These are phyloP conservation scores for Drosophila gunungcola DNA, from an alignment of 1,140 invertebrate species.

Conservation along the genomic window DNA sequence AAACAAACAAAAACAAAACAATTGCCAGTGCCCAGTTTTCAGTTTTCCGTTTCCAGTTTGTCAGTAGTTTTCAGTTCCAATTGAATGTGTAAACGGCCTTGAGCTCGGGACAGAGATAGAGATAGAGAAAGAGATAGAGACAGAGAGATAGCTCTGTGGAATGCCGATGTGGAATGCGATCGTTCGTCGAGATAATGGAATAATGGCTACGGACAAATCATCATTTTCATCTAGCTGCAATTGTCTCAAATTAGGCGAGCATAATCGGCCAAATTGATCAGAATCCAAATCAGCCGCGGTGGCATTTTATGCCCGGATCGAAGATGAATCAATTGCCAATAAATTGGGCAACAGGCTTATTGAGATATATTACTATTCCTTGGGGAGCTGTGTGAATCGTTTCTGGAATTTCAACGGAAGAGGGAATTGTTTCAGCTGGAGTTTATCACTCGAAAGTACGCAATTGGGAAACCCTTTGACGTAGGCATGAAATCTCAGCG, in stretches of 20 bases:
- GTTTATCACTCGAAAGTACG: background rate
- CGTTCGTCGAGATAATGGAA: slow-evolving; percentile 32
- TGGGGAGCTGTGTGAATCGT: too few species aligned
- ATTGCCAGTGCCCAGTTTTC: slow-evolving; percentile 19
- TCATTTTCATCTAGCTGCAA: slow-evolving; percentile 25
- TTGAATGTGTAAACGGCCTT: slow-evolving; percentile 44
- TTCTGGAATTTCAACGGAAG: background rate
- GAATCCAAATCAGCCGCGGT: slow-evolving; percentile 11
- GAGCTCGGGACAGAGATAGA: slow-evolving; percentile 27
- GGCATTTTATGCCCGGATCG: background rate
- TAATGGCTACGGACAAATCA: slow-evolving; percentile 35
- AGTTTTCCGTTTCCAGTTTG: slow-evolving; percentile 16
- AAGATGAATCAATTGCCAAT: slow-evolving; percentile 29
- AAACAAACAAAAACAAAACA: slow-evolving; percentile 26
- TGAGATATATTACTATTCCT: slow-evolving; percentile 23
- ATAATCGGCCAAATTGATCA: slow-evolving; percentile 43
- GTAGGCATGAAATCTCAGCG: background rate
- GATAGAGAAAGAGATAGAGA: slow-evolving; percentile 5
- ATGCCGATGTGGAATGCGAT: slow-evolving; percentile 40
- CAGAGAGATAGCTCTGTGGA: slow-evolving; percentile 15
- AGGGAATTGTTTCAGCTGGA: background rate
- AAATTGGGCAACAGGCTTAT: slow-evolving; percentile 18
- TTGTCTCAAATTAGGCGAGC: slow-evolving; percentile 37
- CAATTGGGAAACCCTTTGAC: background rate
- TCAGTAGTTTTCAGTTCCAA: slow-evolving; percentile 28